Base-by-base conservation (phyloP, 2,888 invertebrate species). In the Meteorus cinctellus region DNA sequence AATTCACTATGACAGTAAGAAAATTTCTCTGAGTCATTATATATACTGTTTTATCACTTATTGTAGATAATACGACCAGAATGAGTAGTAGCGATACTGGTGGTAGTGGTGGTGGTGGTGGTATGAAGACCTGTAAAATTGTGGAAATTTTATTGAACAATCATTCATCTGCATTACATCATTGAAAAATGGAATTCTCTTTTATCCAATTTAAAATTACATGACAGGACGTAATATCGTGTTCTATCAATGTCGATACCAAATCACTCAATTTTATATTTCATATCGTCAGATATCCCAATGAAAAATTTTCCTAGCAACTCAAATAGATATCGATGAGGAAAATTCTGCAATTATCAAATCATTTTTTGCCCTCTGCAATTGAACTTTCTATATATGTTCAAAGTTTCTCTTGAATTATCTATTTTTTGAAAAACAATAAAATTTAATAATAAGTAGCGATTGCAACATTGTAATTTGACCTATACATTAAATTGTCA, bases 11-110 rank as follows among this genome's bases (percentile, higher is more conserved):
- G n/a, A 4, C 14, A 48, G 3, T 16, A 4, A n/a, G 48, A n/a
- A 48, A 48, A n/a, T n/a, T 48, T 48, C 48, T n/a, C 16, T n/a
- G n/a, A 48, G n/a, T 48, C n/a, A 48, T 48, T 48, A 48, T 48
- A n/a, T 48, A 24, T 19, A 55, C 55, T 19, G 19, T 55, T 24
- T 24, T 55, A 55, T 19, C 55, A 55, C 19, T 55, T 0, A 55
- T 55, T 19, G 1, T 8, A 19, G 19, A 55, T 55, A 55, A 24
- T 4, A 55, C 16, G 6, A 16, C 8, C 41, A 12, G 12, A 12
- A 10, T 41, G 1, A 12, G 12, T 12, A 41, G 41, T 41, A 10
- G 41, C 6, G 41, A 8, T 41, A 41, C 41, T 41, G 41, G 41
- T 41, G 34, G 34, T 48, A 16, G 48, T 16, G 45, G 45, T 45